These are phyloP conservation scores for Poeciliopsis retropinna DNA, from an alignment of 2,113 vertebrate genomes.

Conservation along the genomic window DNA sequence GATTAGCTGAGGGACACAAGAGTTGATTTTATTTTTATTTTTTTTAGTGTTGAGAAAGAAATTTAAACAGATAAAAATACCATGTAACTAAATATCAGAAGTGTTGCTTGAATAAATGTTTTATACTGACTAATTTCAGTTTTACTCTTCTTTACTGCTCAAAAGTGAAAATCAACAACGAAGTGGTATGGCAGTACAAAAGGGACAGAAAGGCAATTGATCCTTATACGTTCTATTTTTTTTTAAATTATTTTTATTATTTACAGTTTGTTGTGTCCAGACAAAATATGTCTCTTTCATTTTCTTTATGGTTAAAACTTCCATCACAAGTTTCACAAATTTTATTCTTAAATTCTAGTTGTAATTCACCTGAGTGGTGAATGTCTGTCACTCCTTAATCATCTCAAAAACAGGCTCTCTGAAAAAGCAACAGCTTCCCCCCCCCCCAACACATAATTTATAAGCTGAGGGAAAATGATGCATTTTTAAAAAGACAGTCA, in stretches of 20 bases:
- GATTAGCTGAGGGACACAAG: slow-evolving; percentile 10
- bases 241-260: no score
- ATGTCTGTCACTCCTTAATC: no score
- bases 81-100: no score
- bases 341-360: background rate
- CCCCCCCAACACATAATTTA: no score
- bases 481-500: no score
- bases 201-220: background rate
- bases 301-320: background rate
- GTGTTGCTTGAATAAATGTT: no score
- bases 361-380: no score
- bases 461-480: no score
- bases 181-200: background rate
- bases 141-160: background rate
- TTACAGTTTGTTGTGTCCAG: background rate
- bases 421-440: no score
- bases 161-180: background rate
- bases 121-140: no score
- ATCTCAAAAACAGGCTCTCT: no score
- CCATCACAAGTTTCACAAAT: background rate
- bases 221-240: background rate
- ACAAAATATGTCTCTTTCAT: background rate
- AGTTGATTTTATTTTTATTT: background rate
- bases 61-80: background rate
- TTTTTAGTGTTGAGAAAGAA: slow-evolving; percentile 11